Evolutionary conservation across 2,888 invertebrate genomes (phyloP).

Genomic region (Lymantria monacha): DNA sequence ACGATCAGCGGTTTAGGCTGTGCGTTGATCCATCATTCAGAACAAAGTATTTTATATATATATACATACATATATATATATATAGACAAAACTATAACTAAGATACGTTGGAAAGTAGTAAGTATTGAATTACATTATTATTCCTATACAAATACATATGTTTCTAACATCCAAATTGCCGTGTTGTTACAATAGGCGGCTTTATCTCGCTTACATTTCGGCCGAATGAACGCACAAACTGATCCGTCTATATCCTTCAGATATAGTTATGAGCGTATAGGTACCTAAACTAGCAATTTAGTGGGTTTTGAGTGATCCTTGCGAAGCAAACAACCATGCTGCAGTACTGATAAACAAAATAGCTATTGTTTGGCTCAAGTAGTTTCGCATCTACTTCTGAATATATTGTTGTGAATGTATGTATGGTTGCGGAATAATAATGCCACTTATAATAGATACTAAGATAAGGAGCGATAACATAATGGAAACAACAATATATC

Average conservation of each 20-base stretch:
- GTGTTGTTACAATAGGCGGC: slow-evolving; percentile 15
- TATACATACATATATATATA: no score
- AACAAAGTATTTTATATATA: no score
- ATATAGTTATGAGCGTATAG: slow-evolving; percentile 18
- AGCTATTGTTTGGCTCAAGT: slow-evolving; percentile 13
- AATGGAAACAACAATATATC: no score
- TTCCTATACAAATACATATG: slow-evolving; percentile 10
- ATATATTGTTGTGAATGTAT: no score
- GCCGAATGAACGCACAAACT: slow-evolving; percentile 17
- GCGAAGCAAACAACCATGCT: slow-evolving; percentile 8
- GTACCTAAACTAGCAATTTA: slow-evolving; percentile 24
- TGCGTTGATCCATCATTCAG: no score
- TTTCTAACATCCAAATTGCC: slow-evolving; percentile 3
- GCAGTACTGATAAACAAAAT: slow-evolving; percentile 27
- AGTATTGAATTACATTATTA: slow-evolving; percentile 9
- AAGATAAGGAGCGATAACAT: no score
- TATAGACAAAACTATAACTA: neutral
- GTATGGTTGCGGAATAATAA: no score
- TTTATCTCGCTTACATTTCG: slow-evolving; percentile 16
- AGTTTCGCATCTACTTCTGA: slow-evolving; percentile 12
- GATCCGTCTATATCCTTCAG: slow-evolving; percentile 21
- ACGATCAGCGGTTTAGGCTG: no score
- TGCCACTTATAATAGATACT: no score
- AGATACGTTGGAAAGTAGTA: neutral
- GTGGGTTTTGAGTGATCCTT: slow-evolving; percentile 13